Evolutionary conservation across 2,888 invertebrate species (phyloP).

Genomic region (Boloria euphrosyne): DNA sequence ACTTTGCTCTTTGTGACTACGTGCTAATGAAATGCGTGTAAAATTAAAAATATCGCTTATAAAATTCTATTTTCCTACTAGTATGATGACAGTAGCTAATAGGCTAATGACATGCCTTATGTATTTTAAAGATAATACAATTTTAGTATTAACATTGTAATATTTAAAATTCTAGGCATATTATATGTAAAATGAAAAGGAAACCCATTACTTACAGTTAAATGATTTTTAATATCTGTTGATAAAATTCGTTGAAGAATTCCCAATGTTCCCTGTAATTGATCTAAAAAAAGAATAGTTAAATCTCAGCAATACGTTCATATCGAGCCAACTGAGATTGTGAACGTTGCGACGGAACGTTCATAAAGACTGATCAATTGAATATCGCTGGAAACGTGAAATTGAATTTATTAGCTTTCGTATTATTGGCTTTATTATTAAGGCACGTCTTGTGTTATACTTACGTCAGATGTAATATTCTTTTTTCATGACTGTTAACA

Average conservation of each 20-base stretch:
- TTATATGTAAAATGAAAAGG: no score
- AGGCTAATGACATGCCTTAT: no score
- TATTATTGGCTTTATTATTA: conserved; percentile 31
- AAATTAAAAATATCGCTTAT: no score
- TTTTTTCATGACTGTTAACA: no score
- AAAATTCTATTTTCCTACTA: no score
- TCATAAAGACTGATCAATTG: conserved; percentile 56
- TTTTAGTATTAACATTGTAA: no score
- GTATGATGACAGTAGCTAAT: no score
- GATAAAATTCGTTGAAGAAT: conserved; percentile 22
- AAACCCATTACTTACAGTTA: conserved; percentile 15
- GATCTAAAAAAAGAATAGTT: conserved; percentile 49
- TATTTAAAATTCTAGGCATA: no score
- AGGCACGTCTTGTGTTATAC: not conserved
- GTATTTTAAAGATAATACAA: no score
- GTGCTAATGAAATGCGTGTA: no score
- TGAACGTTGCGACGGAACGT: conserved; percentile 49
- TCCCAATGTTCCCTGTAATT: conserved; percentile 50
- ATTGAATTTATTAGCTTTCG: conserved; percentile 52
- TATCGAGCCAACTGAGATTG: conserved; percentile 30
- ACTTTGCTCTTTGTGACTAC: no score
- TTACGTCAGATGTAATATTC: not conserved
- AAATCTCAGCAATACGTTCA: conserved; percentile 35
- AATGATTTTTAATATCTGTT: conserved; percentile 27
- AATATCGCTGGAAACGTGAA: conserved; percentile 54